A percentile compares a stretch with the other conserved stretches of the same genome.
Conservation (phyloP, 1,140 invertebrate species). For the Brachionus koreanus region DNA sequence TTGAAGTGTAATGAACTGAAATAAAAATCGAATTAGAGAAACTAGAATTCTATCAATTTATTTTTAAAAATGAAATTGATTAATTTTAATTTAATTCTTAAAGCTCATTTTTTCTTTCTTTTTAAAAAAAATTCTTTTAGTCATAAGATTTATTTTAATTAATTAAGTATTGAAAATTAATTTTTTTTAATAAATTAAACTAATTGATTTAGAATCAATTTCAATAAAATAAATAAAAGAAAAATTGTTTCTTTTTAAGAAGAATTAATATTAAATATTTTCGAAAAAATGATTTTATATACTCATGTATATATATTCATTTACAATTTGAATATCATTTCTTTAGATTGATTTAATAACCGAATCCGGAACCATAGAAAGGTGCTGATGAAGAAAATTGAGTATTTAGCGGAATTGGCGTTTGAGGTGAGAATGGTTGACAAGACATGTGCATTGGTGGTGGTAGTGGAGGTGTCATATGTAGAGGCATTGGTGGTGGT, state of each 20-base stretch:
- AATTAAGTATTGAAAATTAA: background rate
- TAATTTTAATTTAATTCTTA: no score
- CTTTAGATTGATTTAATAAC: background rate
- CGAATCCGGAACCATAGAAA: slow-evolving; percentile 7
- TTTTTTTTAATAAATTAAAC: background rate
- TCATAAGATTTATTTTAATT: background rate
- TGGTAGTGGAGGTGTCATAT: background rate
- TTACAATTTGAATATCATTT: background rate
- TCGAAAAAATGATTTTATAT: slow-evolving; percentile 15
- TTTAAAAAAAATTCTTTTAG: no score
- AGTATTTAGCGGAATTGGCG: background rate
- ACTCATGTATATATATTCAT: slow-evolving; percentile 22
- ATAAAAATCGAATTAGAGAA: no score
- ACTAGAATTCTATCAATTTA: no score
- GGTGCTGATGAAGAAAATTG: background rate
- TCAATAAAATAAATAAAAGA: background rate
- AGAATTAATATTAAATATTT: background rate
- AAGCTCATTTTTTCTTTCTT: no score
- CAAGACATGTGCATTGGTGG: background rate
- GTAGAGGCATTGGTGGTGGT: background rate
- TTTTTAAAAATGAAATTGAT: no score
- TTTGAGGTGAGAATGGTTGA: background rate
- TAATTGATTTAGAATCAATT: background rate
- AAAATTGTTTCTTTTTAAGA: background rate
- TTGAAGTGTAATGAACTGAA: no score